These are phyloP conservation scores for Caenorhabditis drosophilae DNA, from an alignment of 2,888 invertebrate species.

Conservation along the genomic window DNA sequence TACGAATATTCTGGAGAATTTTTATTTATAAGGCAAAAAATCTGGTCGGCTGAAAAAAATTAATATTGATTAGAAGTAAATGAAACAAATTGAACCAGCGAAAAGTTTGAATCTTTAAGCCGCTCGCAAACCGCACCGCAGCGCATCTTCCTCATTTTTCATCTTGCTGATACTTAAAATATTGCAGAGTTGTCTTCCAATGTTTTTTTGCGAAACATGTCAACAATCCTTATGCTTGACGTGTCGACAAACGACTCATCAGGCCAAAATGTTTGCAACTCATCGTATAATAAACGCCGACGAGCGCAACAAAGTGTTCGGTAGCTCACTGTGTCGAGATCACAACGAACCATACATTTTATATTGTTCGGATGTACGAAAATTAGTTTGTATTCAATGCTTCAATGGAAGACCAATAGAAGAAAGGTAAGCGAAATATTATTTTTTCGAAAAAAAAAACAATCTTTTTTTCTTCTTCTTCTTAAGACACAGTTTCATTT, in stretches of 20 bases:
- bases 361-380: slow-evolving; percentile 78
- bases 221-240: slow-evolving; percentile 79
- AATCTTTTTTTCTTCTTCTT: no score
- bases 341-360: slow-evolving; percentile 81
- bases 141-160: no score
- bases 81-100: no score
- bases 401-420: slow-evolving; percentile 75
- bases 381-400: slow-evolving; percentile 80
- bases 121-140: no score
- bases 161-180: no score
- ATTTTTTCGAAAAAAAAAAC: no score
- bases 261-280: slow-evolving; percentile 80
- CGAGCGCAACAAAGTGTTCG: slow-evolving; percentile 57
- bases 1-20: no score
- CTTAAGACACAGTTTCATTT: slow-evolving; percentile 79
- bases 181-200: slow-evolving; percentile 73
- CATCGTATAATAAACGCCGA: slow-evolving; percentile 80
- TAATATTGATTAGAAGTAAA: no score
- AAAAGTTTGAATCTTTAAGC: no score
- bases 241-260: slow-evolving; percentile 79
- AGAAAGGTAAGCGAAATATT: slow-evolving; percentile 16
- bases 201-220: slow-evolving; percentile 83
- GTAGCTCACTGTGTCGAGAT: slow-evolving; percentile 73
- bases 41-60: no score
- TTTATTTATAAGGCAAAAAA: no score